A percentile compares a stretch with the other conserved stretches of the same genome.
Evolutionary conservation across 2,888 invertebrate genomes (phyloP).

Genomic region (Microdon myrmicae): DNA sequence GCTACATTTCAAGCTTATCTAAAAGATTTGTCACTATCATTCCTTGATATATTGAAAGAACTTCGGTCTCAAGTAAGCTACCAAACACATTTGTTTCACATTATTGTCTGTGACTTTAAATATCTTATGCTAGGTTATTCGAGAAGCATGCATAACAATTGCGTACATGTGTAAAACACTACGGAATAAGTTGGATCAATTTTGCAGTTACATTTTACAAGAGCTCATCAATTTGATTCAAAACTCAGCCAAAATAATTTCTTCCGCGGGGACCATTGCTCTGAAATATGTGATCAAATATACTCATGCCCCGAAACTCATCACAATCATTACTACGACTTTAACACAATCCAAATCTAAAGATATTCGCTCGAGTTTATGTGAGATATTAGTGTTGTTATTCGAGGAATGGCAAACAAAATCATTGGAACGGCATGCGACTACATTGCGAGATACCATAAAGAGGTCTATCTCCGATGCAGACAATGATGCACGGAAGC

Average conservation of each 20-base stretch:
- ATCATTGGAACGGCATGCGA: slow-evolving; percentile 83
- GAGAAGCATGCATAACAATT: slow-evolving; percentile 95
- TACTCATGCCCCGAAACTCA: slow-evolving; percentile 81
- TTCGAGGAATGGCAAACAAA: slow-evolving; percentile 89
- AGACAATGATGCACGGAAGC: slow-evolving; percentile 86
- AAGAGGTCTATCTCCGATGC: slow-evolving; percentile 91
- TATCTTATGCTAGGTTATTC: slow-evolving; percentile 69
- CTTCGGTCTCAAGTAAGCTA: slow-evolving; percentile 81
- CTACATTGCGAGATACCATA: slow-evolving; percentile 82
- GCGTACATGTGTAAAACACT: slow-evolving; percentile 90
- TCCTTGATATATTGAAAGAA: slow-evolving; percentile 86
- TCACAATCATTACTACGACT: slow-evolving; percentile 81
- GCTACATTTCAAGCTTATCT: slow-evolving; percentile 78
- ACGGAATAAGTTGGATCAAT: slow-evolving; percentile 84
- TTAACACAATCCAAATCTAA: slow-evolving; percentile 87
- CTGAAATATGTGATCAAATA: slow-evolving; percentile 88
- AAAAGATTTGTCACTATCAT: slow-evolving; percentile 82
- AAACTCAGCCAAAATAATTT: slow-evolving; percentile 95
- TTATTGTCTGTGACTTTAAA: too few species aligned
- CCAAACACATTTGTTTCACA: not conserved
- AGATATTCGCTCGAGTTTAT: slow-evolving; percentile 82
- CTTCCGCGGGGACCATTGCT: slow-evolving; percentile 86
- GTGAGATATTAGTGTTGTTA: slow-evolving; percentile 85
- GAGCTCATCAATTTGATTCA: slow-evolving; percentile 89
- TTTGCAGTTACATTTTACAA: slow-evolving; percentile 84